Base-by-base conservation (phyloP, 2,113 vertebrate genomes). In the Calcarius ornatus region DNA sequence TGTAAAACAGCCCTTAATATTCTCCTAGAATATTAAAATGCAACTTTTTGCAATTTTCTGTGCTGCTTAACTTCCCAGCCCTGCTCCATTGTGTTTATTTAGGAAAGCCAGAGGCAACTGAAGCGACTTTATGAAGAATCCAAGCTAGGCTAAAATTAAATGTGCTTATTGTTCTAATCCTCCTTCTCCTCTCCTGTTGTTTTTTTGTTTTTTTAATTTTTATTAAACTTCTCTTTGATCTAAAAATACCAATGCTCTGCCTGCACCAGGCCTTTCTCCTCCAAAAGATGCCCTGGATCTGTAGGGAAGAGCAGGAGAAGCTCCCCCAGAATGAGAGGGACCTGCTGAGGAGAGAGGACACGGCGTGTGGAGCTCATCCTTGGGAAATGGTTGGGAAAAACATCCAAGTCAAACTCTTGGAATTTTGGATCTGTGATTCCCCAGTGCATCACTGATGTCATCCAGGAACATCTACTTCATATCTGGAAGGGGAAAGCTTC, bases 91-190 rank as follows among this genome's bases (percentile, higher is more conserved):
- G 82, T 78, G 64, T 94, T 96, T 95, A 33, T 87, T 89, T 83
- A 90, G 73, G 91, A 57, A 90, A 81, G 76, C 33, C 18, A 28
- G 78, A 94, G 84, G 84, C 90, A 38, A 93, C 18, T 12, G 42
- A 80, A 70, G 89, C n/a, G 57, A 66, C 86, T 95, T 81, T 48
- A 72, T 23, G 77, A 38, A 45, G 68, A 60, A 38, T 31, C 78
- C 68, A 73, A 78, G 47, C 65, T 56, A 78, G 35, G 70, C 45
- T 89, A 77, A 94, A 93, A 59, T 79, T 84, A 95, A 95, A 96
- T 54, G 70, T 30, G 27, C 48, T 43, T 17, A 69, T 94, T 95
- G 86, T 91, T 92, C 77, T 92, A 91, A 94, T 64, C 73, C 69
- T 71, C 76, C 80, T 70, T 3, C 31, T 89, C 24, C 15, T 59